Evolutionary conservation across 2,888 invertebrate species (phyloP).

Genomic region (Zygaena filipendulae): DNA sequence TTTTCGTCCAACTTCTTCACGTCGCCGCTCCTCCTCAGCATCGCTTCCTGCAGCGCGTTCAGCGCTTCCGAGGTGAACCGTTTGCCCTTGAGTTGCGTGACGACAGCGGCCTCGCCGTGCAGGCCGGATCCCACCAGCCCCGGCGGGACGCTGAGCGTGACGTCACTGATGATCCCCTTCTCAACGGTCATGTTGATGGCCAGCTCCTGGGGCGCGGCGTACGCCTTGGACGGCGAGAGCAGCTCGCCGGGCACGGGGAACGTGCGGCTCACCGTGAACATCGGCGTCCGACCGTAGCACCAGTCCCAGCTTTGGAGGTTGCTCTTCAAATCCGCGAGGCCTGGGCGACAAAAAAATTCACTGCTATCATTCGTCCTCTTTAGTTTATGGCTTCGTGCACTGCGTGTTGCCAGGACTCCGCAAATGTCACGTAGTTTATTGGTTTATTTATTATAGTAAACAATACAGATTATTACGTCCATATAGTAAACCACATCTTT

Average conservation of each 20-base stretch:
- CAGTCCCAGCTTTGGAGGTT: constrained; percentile 87
- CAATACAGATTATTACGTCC: no score
- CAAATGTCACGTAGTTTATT: no score
- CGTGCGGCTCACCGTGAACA: constrained; percentile 77
- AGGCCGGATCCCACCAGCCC: constrained; percentile 70
- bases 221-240: constrained; percentile 45
- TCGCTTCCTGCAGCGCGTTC: constrained; percentile 66
- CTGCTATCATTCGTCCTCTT: no score
- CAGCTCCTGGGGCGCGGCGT: constrained; percentile 57
- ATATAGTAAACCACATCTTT: no score
- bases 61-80: constrained; percentile 73
- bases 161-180: constrained; percentile 73
- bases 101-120: constrained; percentile 72
- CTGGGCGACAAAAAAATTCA: constrained; percentile 43
- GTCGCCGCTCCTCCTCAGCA: constrained; percentile 44
- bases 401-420: no score
- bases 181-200: constrained; percentile 73
- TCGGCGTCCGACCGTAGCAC: constrained; percentile 89
- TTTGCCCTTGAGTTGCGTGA: constrained; percentile 73
- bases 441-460: no score
- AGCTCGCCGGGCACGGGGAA: constrained; percentile 70
- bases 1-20: constrained; percentile 55
- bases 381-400: no score
- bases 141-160: constrained; percentile 72
- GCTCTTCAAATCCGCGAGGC: constrained; percentile 75